Conservation (phyloP, 2,797 vertebrate genomes). For the Harpagifer antarcticus region DNA sequence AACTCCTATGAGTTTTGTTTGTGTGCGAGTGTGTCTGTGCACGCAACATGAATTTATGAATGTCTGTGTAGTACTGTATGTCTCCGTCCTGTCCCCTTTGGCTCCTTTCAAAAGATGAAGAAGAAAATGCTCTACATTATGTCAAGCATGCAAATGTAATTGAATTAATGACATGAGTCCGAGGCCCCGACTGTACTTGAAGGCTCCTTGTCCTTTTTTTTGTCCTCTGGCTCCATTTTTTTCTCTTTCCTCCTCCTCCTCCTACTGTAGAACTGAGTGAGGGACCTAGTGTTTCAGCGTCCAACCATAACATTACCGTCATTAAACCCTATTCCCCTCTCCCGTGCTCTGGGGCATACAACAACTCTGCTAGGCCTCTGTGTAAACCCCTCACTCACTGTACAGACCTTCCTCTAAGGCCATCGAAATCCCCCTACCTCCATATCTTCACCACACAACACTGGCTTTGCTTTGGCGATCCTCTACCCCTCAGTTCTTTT, state of each 20-base stretch:
- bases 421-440: conserved; percentile 68
- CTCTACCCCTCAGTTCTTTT: conserved; percentile 52
- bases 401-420: conserved; percentile 69
- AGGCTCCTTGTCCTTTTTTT: conserved; percentile 79
- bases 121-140: conserved; percentile 83
- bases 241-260: conserved; percentile 30
- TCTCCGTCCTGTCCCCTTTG: conserved; percentile 85
- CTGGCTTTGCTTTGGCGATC: conserved; percentile 54
- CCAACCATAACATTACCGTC: conserved; percentile 79
- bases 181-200: conserved; percentile 85
- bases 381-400: conserved; percentile 70
- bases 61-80: conserved; percentile 51
- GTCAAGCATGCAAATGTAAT: conserved; percentile 92
- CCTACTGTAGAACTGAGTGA: conserved; percentile 59
- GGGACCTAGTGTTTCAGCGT: conserved; percentile 71
- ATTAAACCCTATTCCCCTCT: conserved; percentile 72
- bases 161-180: conserved; percentile 93
- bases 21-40: conserved; percentile 48
- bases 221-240: conserved; percentile 36
- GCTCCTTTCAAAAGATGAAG: conserved; percentile 83
- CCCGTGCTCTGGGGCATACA: conserved; percentile 70
- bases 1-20: conserved; percentile 49
- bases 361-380: conserved; percentile 63
- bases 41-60: conserved; percentile 41
- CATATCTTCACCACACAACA: conserved; percentile 61